A percentile compares a stretch with the other conserved stretches of the same genome.
phyloP scores from a whole-genome alignment of 2,113 vertebrate species.

The Baryphthengus martii region DNA sequence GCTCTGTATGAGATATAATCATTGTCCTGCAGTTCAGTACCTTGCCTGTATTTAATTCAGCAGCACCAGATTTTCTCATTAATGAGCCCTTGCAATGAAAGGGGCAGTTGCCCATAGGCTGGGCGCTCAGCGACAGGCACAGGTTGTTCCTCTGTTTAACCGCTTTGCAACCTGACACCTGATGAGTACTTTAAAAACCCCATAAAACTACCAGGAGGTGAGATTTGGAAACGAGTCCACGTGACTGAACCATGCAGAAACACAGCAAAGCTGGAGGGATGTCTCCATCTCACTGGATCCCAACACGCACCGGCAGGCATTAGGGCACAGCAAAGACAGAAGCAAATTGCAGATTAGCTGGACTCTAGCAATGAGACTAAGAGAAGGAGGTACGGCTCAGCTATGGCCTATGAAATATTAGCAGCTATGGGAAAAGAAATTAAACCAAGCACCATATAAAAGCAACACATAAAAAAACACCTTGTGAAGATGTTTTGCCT shows the following conservation, averaged over 20 bases:
- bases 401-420: not conserved
- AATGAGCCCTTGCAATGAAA: not conserved
- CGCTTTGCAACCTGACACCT: not conserved
- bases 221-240: not conserved
- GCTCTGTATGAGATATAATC: accelerated
- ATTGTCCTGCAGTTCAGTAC: not conserved
- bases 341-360: not conserved
- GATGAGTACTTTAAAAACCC: not conserved
- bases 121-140: not conserved
- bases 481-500: not conserved
- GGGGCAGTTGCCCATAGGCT: not conserved
- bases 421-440: not conserved
- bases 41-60: not conserved
- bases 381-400: not conserved
- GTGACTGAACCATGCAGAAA: not conserved
- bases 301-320: not conserved
- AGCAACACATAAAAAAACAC: too few species aligned
- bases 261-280: not conserved
- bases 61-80: not conserved
- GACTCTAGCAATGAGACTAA: not conserved
- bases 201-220: not conserved
- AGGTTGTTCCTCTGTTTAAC: not conserved
- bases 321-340: not conserved
- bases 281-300: not conserved
- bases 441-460: not conserved